Base-by-base conservation (phyloP, 1,140 invertebrate genomes). In the Pseudomyrmex cubaensis region DNA sequence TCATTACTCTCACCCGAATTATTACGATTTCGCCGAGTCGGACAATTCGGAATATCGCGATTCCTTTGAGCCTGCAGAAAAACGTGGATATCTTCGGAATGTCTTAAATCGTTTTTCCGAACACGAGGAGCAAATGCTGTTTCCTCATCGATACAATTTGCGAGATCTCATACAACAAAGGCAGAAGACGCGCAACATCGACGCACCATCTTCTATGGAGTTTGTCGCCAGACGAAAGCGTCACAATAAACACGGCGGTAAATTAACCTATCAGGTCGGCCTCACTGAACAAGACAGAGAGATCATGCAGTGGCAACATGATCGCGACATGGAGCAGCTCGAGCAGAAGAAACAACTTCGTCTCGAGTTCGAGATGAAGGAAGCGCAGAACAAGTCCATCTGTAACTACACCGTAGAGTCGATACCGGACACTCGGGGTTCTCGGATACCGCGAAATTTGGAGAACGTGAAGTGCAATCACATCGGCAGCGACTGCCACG, bases 371-470 rank as follows among this genome's bases (percentile, higher is more conserved):
- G 87, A 91, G 9, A 63, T 89, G 5, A 69, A 69, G 10, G 54
- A 82, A 57, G 87, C 77, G 13, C 87, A 92, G 62, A 85, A 89
- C 15, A 82, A 52, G 10, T 85, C 90, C 1, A 52, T 90, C 10
- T 92, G 90, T 61, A 87, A 82, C 17, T 92, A 92, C 67, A 90
- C 83, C 17, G 77, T 92, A 0, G 66, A 83, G 0, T 64, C 85
- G 9, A 67, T 91, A 7, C 75, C 74, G 0, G 85, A 90, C 22
- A 17, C 3, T 0, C 70, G 35, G 0, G 75, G 67, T 10, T 56
- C 20, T 57, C 50, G 85, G 5, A 20, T 85, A 0, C 83, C 84
- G 9, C 66, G 56, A 3, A 50, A 85, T 2, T 66, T 91, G 63
- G 69, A 87, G n/a, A 69, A 92, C 57, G 74, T 92, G 10, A 82